Base-by-base conservation (phyloP, 1,140 invertebrate species). In the Palaemon carinicauda region DNA sequence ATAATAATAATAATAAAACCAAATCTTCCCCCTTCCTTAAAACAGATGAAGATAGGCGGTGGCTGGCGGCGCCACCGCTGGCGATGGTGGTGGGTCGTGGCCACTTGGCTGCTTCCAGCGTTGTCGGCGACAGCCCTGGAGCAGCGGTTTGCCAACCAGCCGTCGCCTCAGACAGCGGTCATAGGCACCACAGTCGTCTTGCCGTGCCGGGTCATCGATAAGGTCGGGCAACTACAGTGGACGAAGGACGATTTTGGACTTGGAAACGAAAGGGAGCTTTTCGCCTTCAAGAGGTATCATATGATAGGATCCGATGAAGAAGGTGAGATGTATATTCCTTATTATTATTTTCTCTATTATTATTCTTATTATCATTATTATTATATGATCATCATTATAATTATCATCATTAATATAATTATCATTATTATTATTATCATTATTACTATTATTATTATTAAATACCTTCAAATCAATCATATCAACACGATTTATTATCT, bases 181-280 rank as follows among this genome's bases (percentile, higher is more conserved):
- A 69, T 69, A 3, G 65, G 65, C 24, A 27, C 65, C 24, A 69
- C 65, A 15, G 65, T 69, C 65, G 65, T 69, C 9, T 21, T 69
- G 65, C 65, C 65, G 2, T 69, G 65, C 3, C 17, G 65, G 21
- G 29, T 77, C 33, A 77, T 77, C 50, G 94, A 95, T 90, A 96
- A 97, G 91, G 94, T 93, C 24, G 97, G 97, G 7, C 94, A 95
- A 27, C 93, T 98, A 19, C 97, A 98, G 91, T 98, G 97, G 97
- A 98, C 97, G 27, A 96, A 97, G 90, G 97, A 98, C 91, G 97
- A 97, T 90, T 98, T 98, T 90, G 97, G 97, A 0, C 93, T 98
- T 24, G 97, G 97, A 0, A 94, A 95, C 0, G 96, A 97, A 89
- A 92, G 97, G 80, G 96, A 97, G 90, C 93, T 98, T 65, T 95